Percentiles rank a stretch among this genome's conserved stretches.
Evolutionary conservation across 2,113 vertebrate species (phyloP).

Genomic region (Sinocyclocheilus anophthalmus): DNA sequence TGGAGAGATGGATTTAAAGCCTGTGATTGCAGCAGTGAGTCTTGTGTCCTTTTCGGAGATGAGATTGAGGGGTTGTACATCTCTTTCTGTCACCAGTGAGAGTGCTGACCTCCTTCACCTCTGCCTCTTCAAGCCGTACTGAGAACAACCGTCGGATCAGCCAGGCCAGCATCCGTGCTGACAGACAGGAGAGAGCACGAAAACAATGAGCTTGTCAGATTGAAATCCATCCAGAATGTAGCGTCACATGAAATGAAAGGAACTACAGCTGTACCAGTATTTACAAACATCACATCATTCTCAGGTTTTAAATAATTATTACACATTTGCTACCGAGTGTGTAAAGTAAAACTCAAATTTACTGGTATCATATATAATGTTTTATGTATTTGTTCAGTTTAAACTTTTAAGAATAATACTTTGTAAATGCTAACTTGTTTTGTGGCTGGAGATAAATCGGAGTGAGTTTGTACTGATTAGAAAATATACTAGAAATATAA

Average conservation of each 20-base stretch:
- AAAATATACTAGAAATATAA: no score
- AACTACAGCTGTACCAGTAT: background rate
- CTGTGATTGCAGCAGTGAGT: slow-evolving; percentile 64
- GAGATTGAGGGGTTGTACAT: slow-evolving; percentile 63
- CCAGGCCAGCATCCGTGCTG: slow-evolving; percentile 44
- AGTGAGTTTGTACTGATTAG: no score
- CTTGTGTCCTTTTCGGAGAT: slow-evolving; percentile 70
- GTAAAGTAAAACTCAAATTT: no score
- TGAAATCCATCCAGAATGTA: slow-evolving; percentile 56
- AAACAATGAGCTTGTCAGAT: slow-evolving; percentile 48
- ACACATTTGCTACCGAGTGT: background rate
- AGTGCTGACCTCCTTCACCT: slow-evolving; percentile 64
- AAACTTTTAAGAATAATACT: no score
- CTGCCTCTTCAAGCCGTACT: slow-evolving; percentile 66
- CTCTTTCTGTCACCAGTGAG: slow-evolving; percentile 61
- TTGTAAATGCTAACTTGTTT: no score
- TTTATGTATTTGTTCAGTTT: background rate
- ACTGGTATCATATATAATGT: background rate
- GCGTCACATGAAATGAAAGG: no score
- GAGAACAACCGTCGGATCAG: slow-evolving; percentile 29
- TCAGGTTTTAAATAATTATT: background rate
- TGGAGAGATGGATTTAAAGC: slow-evolving; percentile 65
- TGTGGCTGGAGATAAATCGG: no score
- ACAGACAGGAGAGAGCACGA: slow-evolving; percentile 54
- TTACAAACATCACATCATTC: background rate